Percentiles rank a stretch among this genome's conserved stretches.
phyloP scores from a whole-genome alignment of 2,888 invertebrate species.

The Trypoxylon attenuatum region DNA sequence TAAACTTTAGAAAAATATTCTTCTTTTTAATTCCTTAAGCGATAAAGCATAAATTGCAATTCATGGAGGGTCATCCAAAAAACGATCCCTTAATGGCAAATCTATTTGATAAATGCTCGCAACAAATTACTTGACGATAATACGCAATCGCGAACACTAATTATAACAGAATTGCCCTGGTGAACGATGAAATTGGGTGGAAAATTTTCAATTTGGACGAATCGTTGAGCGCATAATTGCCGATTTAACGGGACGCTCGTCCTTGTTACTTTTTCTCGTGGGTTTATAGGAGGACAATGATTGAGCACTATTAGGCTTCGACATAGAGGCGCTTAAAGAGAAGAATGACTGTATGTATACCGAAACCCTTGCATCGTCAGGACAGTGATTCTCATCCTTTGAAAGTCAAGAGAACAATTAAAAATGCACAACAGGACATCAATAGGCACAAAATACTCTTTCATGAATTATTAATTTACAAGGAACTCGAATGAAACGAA shows the following conservation, averaged over 20 bases:
- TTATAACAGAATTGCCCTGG: conserved; percentile 34
- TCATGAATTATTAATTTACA: too few relatives aligned
- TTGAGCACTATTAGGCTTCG: conserved; percentile 60
- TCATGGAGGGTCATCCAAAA: too few relatives aligned
- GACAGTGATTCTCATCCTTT: conserved; percentile 8
- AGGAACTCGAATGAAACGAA: too few relatives aligned
- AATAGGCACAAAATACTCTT: too few relatives aligned
- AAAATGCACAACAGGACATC: too few relatives aligned
- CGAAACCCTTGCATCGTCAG: not conserved
- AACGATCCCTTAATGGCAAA: too few relatives aligned
- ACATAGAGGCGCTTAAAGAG: conserved; percentile 40
- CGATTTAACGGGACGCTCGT: conserved; percentile 55
- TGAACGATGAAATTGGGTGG: conserved; percentile 60
- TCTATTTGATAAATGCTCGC: too few relatives aligned
- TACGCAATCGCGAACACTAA: conserved; percentile 33
- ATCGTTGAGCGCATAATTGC: conserved; percentile 57
- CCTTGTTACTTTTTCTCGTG: conserved; percentile 50
- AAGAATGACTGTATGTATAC: not conserved
- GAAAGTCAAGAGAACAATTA: not conserved
- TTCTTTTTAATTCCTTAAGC: too few relatives aligned
- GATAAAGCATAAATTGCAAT: too few relatives aligned
- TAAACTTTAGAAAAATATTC: too few relatives aligned
- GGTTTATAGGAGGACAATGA: conserved; percentile 54
- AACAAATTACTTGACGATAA: conserved; percentile 6
- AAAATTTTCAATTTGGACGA: conserved; percentile 61